Conservation (phyloP, 2,797 vertebrate species). For the Psittacula derbiana region DNA sequence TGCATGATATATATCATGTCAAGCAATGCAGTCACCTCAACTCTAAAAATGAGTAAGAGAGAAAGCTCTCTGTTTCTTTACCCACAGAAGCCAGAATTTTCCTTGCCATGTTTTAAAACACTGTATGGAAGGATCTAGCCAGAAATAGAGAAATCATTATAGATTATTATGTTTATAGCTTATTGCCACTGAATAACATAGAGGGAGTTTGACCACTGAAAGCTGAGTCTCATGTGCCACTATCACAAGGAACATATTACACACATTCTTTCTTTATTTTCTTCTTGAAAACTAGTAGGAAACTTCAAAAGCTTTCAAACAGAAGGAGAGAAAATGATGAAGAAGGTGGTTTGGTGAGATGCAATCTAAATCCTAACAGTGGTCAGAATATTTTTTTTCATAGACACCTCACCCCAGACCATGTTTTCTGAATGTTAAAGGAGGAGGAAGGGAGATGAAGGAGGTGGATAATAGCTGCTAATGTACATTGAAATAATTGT, state of each 20-base stretch:
- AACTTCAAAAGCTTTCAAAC: not conserved
- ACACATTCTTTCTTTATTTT: not conserved
- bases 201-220: not conserved
- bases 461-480: not conserved
- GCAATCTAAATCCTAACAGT: not conserved
- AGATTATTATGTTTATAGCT: not conserved
- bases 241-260: rapidly evolving
- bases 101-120: not conserved
- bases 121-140: not conserved
- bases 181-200: not conserved
- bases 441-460: not conserved
- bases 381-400: not conserved
- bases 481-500: not conserved
- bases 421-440: not conserved
- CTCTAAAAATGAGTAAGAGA: not conserved
- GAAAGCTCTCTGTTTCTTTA: not conserved
- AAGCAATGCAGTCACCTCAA: not conserved
- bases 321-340: not conserved
- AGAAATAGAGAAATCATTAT: not conserved
- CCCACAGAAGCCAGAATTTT: not conserved
- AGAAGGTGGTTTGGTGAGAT: not conserved
- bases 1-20: not conserved
- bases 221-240: not conserved
- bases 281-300: not conserved
- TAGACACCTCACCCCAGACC: not conserved